phyloP scores from a whole-genome alignment of 2,113 vertebrate genomes.

The Zapus hudsonius region DNA sequence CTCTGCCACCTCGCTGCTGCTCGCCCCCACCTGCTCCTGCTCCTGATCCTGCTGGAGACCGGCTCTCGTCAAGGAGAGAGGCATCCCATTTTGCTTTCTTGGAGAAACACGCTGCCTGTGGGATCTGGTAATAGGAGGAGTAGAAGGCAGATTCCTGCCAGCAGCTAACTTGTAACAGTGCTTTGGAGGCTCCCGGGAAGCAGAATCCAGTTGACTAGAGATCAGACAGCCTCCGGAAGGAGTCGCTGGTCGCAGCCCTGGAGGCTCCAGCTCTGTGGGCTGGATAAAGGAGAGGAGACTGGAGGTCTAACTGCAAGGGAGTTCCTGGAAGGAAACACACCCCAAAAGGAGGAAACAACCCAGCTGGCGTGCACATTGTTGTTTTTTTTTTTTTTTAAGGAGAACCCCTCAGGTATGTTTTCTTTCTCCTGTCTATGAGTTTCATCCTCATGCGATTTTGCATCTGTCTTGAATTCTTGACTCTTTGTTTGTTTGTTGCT shows the following conservation, averaged over 20 bases:
- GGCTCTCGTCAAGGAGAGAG: slow-evolving; percentile 46
- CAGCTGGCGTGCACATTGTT: slow-evolving; percentile 82
- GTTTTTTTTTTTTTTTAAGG: slow-evolving; percentile 83
- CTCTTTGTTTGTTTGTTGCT: slow-evolving; percentile 78
- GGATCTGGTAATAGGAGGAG: slow-evolving; percentile 81
- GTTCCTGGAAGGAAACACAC: slow-evolving; percentile 69
- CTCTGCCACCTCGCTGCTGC: slow-evolving; percentile 57
- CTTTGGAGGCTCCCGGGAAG: slow-evolving; percentile 77
- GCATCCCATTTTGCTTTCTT: slow-evolving; percentile 59
- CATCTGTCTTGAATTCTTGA: slow-evolving; percentile 25
- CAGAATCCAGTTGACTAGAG: slow-evolving; percentile 78
- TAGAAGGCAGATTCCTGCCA: slow-evolving; percentile 74
- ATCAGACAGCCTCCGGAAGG: slow-evolving; percentile 80
- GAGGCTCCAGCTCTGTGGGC: slow-evolving; percentile 74
- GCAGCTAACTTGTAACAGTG: slow-evolving; percentile 82
- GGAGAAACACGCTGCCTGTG: slow-evolving; percentile 78
- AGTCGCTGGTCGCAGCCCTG: slow-evolving; percentile 80
- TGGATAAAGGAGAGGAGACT: slow-evolving; percentile 76
- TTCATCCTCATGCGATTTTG: slow-evolving; percentile 53
- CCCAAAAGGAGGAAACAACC: slow-evolving; percentile 72
- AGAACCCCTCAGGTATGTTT: slow-evolving; percentile 88
- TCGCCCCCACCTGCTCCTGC: too few relatives aligned
- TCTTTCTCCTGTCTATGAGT: slow-evolving; percentile 40
- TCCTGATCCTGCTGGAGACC: neutral
- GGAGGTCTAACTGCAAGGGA: slow-evolving; percentile 72